A percentile compares a stretch with the other conserved stretches of the same genome.
phyloP scores from a whole-genome alignment of 2,888 invertebrate species.

The Torymus texanus region DNA sequence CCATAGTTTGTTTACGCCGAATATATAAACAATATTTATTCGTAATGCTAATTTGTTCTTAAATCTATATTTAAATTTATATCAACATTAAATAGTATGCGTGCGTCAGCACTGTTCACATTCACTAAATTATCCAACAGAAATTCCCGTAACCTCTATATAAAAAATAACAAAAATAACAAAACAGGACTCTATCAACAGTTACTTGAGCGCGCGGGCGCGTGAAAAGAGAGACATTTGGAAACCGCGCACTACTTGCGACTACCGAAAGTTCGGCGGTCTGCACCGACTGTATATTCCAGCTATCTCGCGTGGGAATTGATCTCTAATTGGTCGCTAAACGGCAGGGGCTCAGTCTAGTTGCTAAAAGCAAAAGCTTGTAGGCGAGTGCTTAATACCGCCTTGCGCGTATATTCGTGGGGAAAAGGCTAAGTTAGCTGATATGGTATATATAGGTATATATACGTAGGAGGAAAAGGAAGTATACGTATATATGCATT shows the following conservation, averaged over 20 bases:
- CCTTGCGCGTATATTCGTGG: neutral
- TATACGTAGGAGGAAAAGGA: no score
- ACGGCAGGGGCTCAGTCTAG: constrained; percentile 13
- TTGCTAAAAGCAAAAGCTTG: constrained; percentile 56
- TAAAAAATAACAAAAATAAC: no score
- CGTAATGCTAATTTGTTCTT: no score
- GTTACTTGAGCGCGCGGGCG: neutral
- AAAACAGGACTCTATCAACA: no score
- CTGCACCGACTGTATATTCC: neutral
- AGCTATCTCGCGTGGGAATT: constrained; percentile 47
- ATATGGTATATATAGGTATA: no score
- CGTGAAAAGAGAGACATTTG: constrained; percentile 3
- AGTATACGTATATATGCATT: constrained; percentile 1
- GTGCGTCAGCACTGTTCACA: no score
- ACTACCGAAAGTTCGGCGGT: constrained; percentile 43
- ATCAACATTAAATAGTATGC: no score
- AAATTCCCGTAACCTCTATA: no score
- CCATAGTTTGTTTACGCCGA: no score
- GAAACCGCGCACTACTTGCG: constrained; percentile 18
- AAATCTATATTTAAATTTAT: no score
- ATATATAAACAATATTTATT: no score
- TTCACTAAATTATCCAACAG: no score
- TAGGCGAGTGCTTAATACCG: constrained; percentile 33
- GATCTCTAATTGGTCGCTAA: constrained; percentile 46
- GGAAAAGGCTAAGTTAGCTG: constrained; percentile 7